A percentile compares a stretch with the other conserved stretches of the same genome.
Conservation (phyloP, 2,113 vertebrate species). For the Neomonachus schauinslandi region DNA sequence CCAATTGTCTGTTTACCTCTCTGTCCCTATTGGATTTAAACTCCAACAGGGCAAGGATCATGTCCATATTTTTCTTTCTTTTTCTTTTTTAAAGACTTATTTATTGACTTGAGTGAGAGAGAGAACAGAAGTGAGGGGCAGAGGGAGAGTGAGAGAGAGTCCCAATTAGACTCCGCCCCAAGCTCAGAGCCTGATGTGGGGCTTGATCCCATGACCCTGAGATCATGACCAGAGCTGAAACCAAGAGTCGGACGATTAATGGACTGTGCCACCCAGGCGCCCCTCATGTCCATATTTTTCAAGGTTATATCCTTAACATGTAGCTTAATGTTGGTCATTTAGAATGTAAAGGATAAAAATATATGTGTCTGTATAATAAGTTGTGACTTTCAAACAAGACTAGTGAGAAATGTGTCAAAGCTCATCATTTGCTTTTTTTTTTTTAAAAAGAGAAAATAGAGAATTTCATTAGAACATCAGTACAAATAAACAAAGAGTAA, state of each 20-base stretch:
- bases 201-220: background rate
- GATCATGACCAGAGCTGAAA: background rate
- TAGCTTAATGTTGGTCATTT: conserved; percentile 1
- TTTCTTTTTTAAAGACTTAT: background rate
- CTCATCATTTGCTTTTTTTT: conserved; percentile 23
- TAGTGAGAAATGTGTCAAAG: background rate
- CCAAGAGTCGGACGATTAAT: background rate
- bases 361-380: background rate
- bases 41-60: background rate
- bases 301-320: background rate
- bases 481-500: background rate
- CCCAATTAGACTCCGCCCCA: background rate
- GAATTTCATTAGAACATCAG: background rate
- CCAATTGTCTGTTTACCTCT: background rate
- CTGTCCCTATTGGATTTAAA: background rate
- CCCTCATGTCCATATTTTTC: background rate
- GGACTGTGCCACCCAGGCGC: background rate
- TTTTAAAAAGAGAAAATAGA: background rate
- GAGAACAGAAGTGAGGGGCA: background rate
- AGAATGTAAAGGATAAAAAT: background rate
- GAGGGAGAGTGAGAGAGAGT: background rate
- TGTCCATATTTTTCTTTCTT: background rate
- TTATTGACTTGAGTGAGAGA: background rate
- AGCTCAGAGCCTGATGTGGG: background rate
- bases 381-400: background rate